phyloP scores from a whole-genome alignment of 2,888 invertebrate species.

The Helleia helle region DNA sequence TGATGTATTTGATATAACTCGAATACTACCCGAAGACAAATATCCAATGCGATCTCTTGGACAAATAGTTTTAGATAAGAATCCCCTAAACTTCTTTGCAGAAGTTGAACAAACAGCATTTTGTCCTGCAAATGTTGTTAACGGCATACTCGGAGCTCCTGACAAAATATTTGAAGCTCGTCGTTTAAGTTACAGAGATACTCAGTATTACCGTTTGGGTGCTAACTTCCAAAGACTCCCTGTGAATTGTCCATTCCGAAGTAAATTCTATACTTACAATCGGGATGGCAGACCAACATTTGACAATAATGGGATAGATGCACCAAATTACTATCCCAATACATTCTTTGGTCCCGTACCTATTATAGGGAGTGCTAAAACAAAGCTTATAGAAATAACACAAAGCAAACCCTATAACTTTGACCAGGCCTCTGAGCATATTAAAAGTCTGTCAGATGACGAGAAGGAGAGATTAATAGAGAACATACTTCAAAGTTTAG shows the following conservation, averaged over 20 bases:
- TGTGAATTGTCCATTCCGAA: constrained; percentile 90
- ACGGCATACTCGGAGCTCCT: constrained; percentile 90
- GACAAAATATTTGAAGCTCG: constrained; percentile 90
- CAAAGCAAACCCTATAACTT: constrained; percentile 89
- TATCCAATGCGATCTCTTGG: constrained; percentile 89
- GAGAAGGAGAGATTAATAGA: constrained; percentile 80
- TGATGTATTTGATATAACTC: constrained; percentile 94
- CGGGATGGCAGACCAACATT: constrained; percentile 85
- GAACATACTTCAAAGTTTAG: constrained; percentile 84
- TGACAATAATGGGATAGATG: constrained; percentile 82
- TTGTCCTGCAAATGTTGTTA: constrained; percentile 87
- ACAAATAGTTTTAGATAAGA: constrained; percentile 83
- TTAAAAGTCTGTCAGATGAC: constrained; percentile 79
- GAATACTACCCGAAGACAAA: constrained; percentile 82
- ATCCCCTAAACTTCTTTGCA: constrained; percentile 89
- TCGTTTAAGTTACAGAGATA: constrained; percentile 87
- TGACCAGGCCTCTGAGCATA: constrained; percentile 83
- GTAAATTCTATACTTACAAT: constrained; percentile 79
- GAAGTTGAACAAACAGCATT: constrained; percentile 92
- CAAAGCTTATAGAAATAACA: constrained; percentile 62
- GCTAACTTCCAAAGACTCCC: constrained; percentile 90
- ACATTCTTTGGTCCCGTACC: constrained; percentile 87
- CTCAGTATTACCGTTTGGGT: constrained; percentile 87
- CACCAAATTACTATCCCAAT: constrained; percentile 95
- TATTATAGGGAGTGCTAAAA: constrained; percentile 68